Conservation (phyloP, 2,797 vertebrate genomes). For the Arrhamphus sclerolepis region DNA sequence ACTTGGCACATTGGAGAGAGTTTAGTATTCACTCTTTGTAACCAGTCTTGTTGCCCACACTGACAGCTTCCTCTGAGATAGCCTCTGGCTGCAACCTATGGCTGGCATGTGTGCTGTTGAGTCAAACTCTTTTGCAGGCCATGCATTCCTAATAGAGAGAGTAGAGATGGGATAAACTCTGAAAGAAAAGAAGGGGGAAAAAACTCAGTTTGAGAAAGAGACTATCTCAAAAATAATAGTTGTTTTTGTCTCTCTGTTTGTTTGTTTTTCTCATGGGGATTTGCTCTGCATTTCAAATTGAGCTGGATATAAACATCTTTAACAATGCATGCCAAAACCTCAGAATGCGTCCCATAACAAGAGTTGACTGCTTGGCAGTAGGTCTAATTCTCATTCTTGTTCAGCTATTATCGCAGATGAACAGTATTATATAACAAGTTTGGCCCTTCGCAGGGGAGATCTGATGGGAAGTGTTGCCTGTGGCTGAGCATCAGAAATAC, state of each 20-base stretch:
- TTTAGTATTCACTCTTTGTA: slow-evolving; percentile 58
- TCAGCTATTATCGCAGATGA: slow-evolving; percentile 52
- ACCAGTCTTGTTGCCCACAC: slow-evolving; percentile 32
- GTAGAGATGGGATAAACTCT: slow-evolving; percentile 3
- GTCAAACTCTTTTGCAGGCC: slow-evolving; percentile 20
- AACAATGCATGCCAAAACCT: slow-evolving; percentile 8
- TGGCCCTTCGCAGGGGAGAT: slow-evolving; percentile 62
- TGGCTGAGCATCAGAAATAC: slow-evolving; percentile 43
- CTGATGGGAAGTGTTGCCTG: slow-evolving; percentile 62
- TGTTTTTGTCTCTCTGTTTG: too few relatives aligned
- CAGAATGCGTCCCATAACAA: slow-evolving; percentile 24
- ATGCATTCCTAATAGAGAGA: slow-evolving; percentile 36
- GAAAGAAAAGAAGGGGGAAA: background rate
- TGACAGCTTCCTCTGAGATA: slow-evolving; percentile 52
- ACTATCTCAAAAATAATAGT: too few relatives aligned
- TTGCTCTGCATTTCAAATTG: background rate
- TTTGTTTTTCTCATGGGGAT: background rate
- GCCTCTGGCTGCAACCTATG: slow-evolving; percentile 50
- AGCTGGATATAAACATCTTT: background rate
- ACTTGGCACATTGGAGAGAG: slow-evolving; percentile 17
- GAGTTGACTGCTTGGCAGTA: slow-evolving; percentile 21
- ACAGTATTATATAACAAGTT: slow-evolving; percentile 60
- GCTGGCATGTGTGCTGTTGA: slow-evolving; percentile 29
- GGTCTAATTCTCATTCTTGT: slow-evolving; percentile 27
- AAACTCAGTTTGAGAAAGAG: background rate